Percentiles rank a stretch among this genome's conserved stretches.
These are phyloP conservation scores for Sesamia nonagrioides DNA, from an alignment of 1,140 invertebrate species.

Conservation along the genomic window DNA sequence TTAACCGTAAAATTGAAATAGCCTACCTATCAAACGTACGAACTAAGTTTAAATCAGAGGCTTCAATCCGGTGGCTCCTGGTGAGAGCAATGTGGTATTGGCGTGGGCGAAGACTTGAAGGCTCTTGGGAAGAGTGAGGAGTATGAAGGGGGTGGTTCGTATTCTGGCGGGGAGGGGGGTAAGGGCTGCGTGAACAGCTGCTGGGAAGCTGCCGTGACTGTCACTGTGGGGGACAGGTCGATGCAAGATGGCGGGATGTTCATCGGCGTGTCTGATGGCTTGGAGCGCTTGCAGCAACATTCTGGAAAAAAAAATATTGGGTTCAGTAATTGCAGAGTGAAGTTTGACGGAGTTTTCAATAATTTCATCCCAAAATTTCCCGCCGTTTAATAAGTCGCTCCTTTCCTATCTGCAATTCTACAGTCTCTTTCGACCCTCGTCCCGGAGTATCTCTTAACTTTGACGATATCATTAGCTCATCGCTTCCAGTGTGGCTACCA, in stretches of 20 bases:
- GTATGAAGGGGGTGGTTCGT: conserved; percentile 81
- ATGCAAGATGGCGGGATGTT: conserved; percentile 80
- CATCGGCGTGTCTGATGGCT: conserved; percentile 80
- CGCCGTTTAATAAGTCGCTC: no score
- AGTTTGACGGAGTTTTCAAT: no score
- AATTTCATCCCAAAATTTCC: no score
- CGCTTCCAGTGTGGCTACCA: no score
- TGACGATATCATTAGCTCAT: no score
- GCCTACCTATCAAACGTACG: conserved; percentile 23
- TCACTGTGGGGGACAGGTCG: conserved; percentile 77
- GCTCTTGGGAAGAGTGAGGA: conserved; percentile 81
- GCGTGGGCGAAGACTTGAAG: conserved; percentile 79
- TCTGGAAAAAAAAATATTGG: conserved; percentile 64
- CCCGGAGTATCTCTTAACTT: no score
- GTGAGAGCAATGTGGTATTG: conserved; percentile 81
- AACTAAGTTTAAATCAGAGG: not conserved
- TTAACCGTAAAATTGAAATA: conserved; percentile 38
- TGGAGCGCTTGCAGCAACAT: conserved; percentile 82
- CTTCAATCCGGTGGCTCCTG: conserved; percentile 75
- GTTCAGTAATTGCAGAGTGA: not conserved
- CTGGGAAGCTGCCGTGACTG: conserved; percentile 75
- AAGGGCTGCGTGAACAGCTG: conserved; percentile 69
- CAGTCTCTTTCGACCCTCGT: no score
- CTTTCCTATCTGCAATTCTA: no score
- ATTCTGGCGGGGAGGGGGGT: conserved; percentile 74